Evolutionary conservation across 2,797 vertebrate species (phyloP), one percentile per base, ranked within the genome.

Genomic region (Periophthalmus magnuspinnatus): DNA sequence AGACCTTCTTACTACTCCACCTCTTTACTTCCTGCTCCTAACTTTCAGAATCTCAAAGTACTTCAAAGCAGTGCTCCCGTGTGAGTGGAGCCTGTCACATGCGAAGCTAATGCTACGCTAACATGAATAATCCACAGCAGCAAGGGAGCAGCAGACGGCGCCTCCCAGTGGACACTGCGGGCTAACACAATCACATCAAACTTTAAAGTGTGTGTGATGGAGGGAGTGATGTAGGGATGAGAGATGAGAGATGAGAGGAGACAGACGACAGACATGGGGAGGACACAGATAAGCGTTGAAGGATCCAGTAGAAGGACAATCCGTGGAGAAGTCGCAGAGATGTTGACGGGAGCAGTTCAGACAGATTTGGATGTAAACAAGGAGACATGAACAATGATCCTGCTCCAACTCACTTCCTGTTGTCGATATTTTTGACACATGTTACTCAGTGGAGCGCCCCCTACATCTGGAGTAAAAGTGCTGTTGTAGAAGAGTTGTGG

Each of bases 121-220:
- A 57, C 55, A 57, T 57, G 55, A 57, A 57, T 57, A 57, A 57
- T 57, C 55, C 55, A 54, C 50, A 22, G 50, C 50, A 21, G 50
- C 28, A 3, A 28, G 21, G 9, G 50, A 50, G 50, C 19, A 28
- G 55, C 22, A 57, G 55, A 57, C 55, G 22, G 55, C 55, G 55
- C 55, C 55, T 57, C 55, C 55, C 55, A 5, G 22, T 57, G 55
- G 55, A 57, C 22, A 57, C 55, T 1, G n/a, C 52, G 8, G 6
- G 21, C 2, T 6, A 28, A 14, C 55, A 57, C 55, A 57, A 57
- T 57, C 55, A 14, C 55, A 57, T 57, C 22, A 57, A 57, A 57
- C 4, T 57, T 57, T 57, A 57, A 57, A 11, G 24, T 2, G 22
- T 28, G 50, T 16, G 28, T 28, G 28, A 28, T 28, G 28, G 36